These are phyloP conservation scores for Lophotis ruficrista DNA, from an alignment of 2,113 vertebrate species.

Conservation along the genomic window DNA sequence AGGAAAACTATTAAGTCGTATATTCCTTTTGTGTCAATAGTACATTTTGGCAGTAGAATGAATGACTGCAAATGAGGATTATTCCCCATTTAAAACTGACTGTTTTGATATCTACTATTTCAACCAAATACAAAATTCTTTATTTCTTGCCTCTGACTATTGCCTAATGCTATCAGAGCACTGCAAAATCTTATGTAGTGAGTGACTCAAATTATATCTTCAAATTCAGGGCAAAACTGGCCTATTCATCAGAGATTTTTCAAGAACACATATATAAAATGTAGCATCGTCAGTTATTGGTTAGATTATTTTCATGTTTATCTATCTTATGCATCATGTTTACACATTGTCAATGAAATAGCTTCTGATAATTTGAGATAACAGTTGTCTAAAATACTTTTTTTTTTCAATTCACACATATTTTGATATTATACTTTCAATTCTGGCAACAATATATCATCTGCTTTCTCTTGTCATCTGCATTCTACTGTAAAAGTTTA, in stretches of 20 bases:
- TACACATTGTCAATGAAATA: background rate
- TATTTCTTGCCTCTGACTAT: background rate
- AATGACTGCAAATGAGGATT: background rate
- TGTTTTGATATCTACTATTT: background rate
- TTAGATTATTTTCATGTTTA: background rate
- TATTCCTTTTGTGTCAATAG: background rate
- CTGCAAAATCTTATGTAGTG: background rate
- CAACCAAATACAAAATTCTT: background rate
- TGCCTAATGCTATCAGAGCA: background rate
- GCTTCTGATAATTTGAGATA: background rate
- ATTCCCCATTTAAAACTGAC: background rate
- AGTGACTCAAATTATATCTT: background rate
- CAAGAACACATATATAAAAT: background rate
- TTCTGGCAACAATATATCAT: background rate
- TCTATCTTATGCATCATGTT: background rate
- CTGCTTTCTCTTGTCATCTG: background rate
- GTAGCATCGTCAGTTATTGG: background rate
- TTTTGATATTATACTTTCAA: background rate
- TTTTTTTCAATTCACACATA: background rate
- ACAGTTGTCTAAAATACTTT: background rate
- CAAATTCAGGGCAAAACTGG: background rate
- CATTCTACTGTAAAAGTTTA: background rate
- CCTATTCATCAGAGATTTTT: background rate
- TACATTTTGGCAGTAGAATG: background rate
- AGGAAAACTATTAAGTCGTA: background rate